A percentile compares a stretch with the other conserved stretches of the same genome.
phyloP scores from a whole-genome alignment of 2,888 invertebrate genomes.

The Eupithecia pulchellata region DNA sequence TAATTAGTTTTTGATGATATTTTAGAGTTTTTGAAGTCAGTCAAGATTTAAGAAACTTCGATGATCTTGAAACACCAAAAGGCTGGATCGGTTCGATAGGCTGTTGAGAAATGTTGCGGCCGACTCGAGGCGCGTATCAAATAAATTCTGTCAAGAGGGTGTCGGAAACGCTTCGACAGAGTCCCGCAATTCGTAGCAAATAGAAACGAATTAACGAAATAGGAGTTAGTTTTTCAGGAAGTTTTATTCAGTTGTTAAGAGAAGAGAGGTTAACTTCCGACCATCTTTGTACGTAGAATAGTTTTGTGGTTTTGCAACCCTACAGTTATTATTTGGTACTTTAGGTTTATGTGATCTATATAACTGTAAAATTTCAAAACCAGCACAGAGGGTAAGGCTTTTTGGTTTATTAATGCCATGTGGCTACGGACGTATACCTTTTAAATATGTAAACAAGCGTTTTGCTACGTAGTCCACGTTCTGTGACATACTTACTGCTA shows the following conservation, averaged over 20 bases:
- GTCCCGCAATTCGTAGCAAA: not conserved
- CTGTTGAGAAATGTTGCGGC: conserved; percentile 51
- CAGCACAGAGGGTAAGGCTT: not conserved
- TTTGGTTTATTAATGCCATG: no score
- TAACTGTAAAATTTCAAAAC: not conserved
- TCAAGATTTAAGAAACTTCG: conserved; percentile 35
- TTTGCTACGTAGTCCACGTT: not conserved
- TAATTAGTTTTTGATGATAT: not conserved
- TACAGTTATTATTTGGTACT: not conserved
- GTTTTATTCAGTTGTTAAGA: not conserved
- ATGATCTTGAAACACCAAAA: conserved; percentile 48
- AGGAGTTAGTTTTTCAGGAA: not conserved
- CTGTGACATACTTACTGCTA: not conserved
- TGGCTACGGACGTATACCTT: not conserved
- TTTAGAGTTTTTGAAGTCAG: not conserved
- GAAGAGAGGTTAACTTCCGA: not conserved
- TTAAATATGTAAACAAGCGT: not conserved
- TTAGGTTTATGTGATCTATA: not conserved
- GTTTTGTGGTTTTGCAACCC: not conserved
- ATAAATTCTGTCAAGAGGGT: conserved; percentile 50
- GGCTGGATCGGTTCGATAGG: conserved; percentile 61
- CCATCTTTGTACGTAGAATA: not conserved
- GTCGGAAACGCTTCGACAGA: conserved; percentile 43
- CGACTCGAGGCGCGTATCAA: conserved; percentile 55
- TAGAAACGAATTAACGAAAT: not conserved